Evolutionary conservation across 2,797 vertebrate species (phyloP), one percentile per base, ranked within the genome.

Genomic region (Lerista edwardsae): DNA sequence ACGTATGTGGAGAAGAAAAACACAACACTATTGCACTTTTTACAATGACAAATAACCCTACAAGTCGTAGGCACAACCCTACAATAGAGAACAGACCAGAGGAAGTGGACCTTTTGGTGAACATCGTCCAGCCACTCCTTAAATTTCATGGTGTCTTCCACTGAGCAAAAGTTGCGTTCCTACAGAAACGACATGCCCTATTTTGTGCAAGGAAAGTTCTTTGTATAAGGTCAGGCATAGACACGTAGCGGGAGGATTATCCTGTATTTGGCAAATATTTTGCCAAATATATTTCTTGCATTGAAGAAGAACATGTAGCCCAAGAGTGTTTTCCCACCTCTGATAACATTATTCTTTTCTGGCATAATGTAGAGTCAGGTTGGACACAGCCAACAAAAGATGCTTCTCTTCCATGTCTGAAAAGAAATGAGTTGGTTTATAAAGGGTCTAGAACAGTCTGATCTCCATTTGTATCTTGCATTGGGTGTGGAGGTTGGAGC

Each of bases 151-250:
- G 0, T 44, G 23, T 8, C 44, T 73, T 19, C n/a, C 31, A 19
- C 55, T 79, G 75, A 44, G 2, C 4, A 29, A 27, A 0, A 1
- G 1, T 0, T 10, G 8, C 34, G 29, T 64, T 21, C 29, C 12
- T 44, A 4, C 68, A 89, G 87, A 36, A 77, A 87, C 64, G 3
- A 8, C 11, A 44, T 1, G 0, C 23, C 75, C 10, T 81, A 34
- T 31, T 79, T 15, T 39, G 6, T 9, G 11, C 17, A 79, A 76
- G 29, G 61, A 3, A 6, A 29, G 17, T 81, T 6, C 62, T 4
- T 10, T 55, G 5, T 2, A 14, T 44, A 86, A 74, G 64, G 2
- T 7, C 14, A 0, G 0, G 6, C 4, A 21, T 36, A 17, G 0
- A 75, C 29, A 71, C 65, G 36, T 72, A 4, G 2, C 55, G 73